Percentiles rank a stretch among this genome's conserved stretches.
Evolutionary conservation across 2,113 vertebrate genomes (phyloP).

Genomic region (Globicephala melas): DNA sequence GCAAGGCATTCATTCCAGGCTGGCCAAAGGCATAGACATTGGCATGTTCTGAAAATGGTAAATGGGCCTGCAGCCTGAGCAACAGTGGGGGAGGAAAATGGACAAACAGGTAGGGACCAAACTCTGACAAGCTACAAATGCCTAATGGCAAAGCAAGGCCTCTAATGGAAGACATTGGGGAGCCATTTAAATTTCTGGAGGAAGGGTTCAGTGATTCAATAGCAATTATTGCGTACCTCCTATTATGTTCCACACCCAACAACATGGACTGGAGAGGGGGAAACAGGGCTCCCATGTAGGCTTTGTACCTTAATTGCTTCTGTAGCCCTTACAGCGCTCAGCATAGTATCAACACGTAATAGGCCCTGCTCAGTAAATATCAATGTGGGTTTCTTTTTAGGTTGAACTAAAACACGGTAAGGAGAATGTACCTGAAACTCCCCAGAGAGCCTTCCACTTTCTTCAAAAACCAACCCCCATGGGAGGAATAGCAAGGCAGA

Average conservation of each 20-base stretch:
- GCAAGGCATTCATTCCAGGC: background rate
- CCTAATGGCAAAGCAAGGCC: background rate
- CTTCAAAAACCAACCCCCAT: slow-evolving; percentile 13
- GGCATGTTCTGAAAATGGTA: background rate
- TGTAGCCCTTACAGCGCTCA: background rate
- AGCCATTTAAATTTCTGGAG: background rate
- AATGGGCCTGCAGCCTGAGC: background rate
- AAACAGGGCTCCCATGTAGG: background rate
- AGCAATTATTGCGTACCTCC: background rate
- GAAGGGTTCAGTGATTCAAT: background rate
- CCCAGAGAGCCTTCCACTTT: background rate
- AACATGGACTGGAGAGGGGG: background rate
- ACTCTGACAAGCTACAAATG: background rate
- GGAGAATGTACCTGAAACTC: slow-evolving; percentile 42
- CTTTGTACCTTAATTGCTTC: background rate
- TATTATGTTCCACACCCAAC: background rate
- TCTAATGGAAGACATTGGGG: background rate
- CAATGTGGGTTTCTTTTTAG: background rate
- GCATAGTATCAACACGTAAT: background rate
- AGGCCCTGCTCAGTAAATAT: background rate
- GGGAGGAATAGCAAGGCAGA: background rate
- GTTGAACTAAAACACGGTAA: slow-evolving; percentile 3
- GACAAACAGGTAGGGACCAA: background rate
- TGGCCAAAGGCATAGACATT: background rate
- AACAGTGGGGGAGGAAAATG: background rate